These are phyloP conservation scores for Platerodrilus igneus DNA, from an alignment of 2,888 invertebrate species.

Conservation along the genomic window DNA sequence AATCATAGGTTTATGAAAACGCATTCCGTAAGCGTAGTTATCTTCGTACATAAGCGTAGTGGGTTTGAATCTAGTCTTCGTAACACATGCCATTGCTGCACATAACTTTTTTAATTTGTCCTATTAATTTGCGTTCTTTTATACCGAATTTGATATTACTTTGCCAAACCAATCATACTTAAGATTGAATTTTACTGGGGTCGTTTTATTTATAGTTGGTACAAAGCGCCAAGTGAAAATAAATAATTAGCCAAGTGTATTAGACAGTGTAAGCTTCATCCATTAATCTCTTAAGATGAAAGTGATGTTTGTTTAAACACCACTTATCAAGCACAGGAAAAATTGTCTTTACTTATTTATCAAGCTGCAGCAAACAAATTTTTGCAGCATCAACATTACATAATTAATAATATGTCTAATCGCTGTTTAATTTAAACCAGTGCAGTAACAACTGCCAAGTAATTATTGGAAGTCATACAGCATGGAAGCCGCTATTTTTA, in stretches of 20 bases:
- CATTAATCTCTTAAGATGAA: too few relatives aligned
- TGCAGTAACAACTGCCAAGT: too few relatives aligned
- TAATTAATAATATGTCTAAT: too few relatives aligned
- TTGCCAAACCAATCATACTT: constrained; percentile 36
- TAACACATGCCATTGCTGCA: constrained; percentile 28
- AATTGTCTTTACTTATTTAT: too few relatives aligned
- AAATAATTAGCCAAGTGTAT: constrained; percentile 14
- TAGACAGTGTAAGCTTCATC: constrained; percentile 4
- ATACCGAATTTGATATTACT: constrained; percentile 28
- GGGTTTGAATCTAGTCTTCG: constrained; percentile 35
- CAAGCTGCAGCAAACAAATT: too few relatives aligned
- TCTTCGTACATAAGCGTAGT: constrained; percentile 71
- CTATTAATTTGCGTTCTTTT: constrained; percentile 28
- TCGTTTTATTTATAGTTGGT: constrained; percentile 21
- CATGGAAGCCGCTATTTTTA: too few relatives aligned
- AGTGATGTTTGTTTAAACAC: too few relatives aligned
- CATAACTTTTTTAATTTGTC: constrained; percentile 18
- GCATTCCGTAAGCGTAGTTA: constrained; percentile 79
- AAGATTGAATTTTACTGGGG: constrained; percentile 16
- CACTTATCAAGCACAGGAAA: too few relatives aligned
- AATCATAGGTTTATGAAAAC: constrained; percentile 84
- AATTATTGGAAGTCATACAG: too few relatives aligned
- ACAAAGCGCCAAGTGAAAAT: constrained; percentile 22
- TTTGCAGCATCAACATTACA: too few relatives aligned
- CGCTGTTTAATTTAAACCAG: too few relatives aligned